These are phyloP conservation scores for Catocala fraxini DNA, from an alignment of 2,888 invertebrate genomes.

Conservation along the genomic window DNA sequence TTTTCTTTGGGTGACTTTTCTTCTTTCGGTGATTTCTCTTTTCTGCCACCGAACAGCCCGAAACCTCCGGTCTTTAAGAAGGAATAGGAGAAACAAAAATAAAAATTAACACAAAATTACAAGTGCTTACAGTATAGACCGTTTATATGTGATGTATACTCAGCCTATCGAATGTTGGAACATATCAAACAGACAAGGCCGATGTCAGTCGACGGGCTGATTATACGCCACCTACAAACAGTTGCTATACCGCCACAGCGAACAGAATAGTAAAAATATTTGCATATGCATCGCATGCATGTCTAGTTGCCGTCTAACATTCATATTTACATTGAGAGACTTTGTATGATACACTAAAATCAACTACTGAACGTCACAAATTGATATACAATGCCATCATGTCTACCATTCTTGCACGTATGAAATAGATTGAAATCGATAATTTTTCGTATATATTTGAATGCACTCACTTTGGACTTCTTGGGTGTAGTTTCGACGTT, in stretches of 20 bases:
- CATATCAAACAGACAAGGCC: too few species aligned
- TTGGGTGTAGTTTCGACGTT: conserved; percentile 83
- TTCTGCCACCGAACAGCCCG: conserved; percentile 76
- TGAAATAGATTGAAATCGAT: conserved; percentile 39
- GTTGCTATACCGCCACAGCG: conserved; percentile 47
- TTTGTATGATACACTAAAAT: conserved; percentile 68
- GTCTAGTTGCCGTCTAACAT: conserved; percentile 71
- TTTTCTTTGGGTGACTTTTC: conserved; percentile 77
- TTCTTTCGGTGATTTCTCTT: conserved; percentile 76
- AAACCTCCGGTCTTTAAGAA: conserved; percentile 77
- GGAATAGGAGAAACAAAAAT: conserved; percentile 74
- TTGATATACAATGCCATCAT: conserved; percentile 44
- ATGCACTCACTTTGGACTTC: conserved; percentile 75
- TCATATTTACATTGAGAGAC: conserved; percentile 72
- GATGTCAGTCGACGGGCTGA: neutral
- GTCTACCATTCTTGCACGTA: conserved; percentile 71
- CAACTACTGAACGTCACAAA: conserved; percentile 44
- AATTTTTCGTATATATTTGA: conserved; percentile 5
- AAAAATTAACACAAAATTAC: conserved; percentile 73
- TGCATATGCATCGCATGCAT: conserved; percentile 67
- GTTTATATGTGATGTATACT: conserved; percentile 8
- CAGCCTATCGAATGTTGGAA: neutral
- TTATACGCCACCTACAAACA: conserved; percentile 9
- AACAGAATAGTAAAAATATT: conserved; percentile 61
- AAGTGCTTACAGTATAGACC: conserved; percentile 55